A percentile compares a stretch with the other conserved stretches of the same genome.
phyloP scores from a whole-genome alignment of 1,140 invertebrate species.

The Drosophila rufa region DNA sequence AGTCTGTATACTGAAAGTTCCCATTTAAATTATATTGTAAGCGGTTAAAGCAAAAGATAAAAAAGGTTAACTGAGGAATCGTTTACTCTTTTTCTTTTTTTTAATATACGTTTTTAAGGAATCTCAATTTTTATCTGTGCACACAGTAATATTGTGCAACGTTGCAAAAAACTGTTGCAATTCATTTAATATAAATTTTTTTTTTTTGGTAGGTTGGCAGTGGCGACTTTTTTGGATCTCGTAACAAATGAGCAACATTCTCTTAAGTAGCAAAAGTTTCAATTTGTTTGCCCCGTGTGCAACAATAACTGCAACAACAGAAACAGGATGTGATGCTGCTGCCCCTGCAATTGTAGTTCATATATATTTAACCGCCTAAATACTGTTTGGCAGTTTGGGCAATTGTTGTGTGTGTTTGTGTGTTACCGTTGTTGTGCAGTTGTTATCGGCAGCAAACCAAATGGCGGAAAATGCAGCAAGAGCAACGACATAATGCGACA shows the following conservation, averaged over 20 bases:
- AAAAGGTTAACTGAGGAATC: too few relatives aligned
- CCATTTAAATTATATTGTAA: too few relatives aligned
- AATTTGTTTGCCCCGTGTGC: slow-evolving; percentile 61
- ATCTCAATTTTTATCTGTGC: slow-evolving; percentile 1
- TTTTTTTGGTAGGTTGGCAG: slow-evolving; percentile 31
- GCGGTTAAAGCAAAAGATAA: too few relatives aligned
- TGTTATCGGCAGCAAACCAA: slow-evolving; percentile 74
- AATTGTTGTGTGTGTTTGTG: slow-evolving; percentile 25
- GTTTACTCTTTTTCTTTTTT: not conserved
- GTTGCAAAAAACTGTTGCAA: slow-evolving; percentile 74
- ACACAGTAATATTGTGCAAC: slow-evolving; percentile 29
- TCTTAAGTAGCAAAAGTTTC: slow-evolving; percentile 71
- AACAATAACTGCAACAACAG: slow-evolving; percentile 8
- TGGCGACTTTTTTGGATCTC: slow-evolving; percentile 31
- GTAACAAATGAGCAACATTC: slow-evolving; percentile 62
- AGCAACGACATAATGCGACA: slow-evolving; percentile 42
- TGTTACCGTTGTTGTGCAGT: slow-evolving; percentile 37
- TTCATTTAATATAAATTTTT: slow-evolving; percentile 70
- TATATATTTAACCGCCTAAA: slow-evolving; percentile 78
- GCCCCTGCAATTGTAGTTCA: slow-evolving; percentile 62
- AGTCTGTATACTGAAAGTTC: too few relatives aligned
- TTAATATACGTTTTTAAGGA: too few relatives aligned
- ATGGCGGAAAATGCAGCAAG: slow-evolving; percentile 71
- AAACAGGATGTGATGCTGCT: slow-evolving; percentile 23
- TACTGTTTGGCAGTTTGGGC: slow-evolving; percentile 68